A percentile compares a stretch with the other conserved stretches of the same genome.
Evolutionary conservation across 2,797 vertebrate genomes (phyloP).

Genomic region (Pachyuromys duprasi): DNA sequence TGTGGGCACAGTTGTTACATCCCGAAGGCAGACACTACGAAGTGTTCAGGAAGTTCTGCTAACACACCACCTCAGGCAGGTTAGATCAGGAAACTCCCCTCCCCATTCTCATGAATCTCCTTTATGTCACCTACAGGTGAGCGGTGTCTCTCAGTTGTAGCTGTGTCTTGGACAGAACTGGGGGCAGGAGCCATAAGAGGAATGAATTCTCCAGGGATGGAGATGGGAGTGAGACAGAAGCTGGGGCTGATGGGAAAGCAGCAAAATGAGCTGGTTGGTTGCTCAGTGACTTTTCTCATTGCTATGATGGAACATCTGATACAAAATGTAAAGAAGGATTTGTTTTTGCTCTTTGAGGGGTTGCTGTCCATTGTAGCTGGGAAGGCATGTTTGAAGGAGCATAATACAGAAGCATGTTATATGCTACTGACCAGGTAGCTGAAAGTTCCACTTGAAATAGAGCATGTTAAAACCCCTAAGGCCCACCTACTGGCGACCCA

Average conservation of each 20-base stretch:
- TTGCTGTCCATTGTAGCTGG: not conserved
- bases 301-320: not conserved
- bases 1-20: slow-evolving; percentile 61
- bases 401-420: no score
- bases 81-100: not conserved
- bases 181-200: not conserved
- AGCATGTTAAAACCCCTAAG: not conserved
- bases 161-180: not conserved
- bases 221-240: not conserved
- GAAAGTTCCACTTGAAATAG: not conserved
- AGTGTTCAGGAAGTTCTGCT: slow-evolving; percentile 15
- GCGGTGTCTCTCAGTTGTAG: not conserved
- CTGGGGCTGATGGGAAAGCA: not conserved
- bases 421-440: not conserved
- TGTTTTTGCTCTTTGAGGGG: not conserved
- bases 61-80: not conserved
- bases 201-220: not conserved
- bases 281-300: not conserved
- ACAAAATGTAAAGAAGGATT: not conserved
- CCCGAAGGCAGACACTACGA: slow-evolving; percentile 17
- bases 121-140: not conserved
- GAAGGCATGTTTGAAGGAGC: not conserved
- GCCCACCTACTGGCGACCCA: not conserved
- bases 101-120: no score
- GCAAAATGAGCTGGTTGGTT: not conserved